Evolutionary conservation across 1,140 invertebrate species (phyloP), one percentile per base, ranked within the genome.

Genomic region (Matsumurasca onukii): DNA sequence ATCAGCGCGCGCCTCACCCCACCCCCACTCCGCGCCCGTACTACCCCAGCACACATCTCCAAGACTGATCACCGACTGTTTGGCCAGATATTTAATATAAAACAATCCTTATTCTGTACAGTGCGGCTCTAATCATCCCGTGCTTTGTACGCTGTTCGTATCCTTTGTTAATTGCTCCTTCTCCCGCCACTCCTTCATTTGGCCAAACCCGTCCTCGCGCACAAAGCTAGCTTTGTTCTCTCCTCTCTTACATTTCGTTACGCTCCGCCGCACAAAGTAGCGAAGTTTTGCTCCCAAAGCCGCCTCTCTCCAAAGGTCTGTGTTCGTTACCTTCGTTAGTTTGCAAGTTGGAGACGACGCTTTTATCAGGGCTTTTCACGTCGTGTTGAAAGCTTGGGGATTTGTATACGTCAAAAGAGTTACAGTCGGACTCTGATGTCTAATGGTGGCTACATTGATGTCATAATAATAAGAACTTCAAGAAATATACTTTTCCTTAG

Each of bases 1-100:
- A 73, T 73, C 57, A 66, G 69, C n/a, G 2, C 24, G 17, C 13
- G 15, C 17, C 22, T 22, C 63, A 30, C 51, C 61, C 30, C 25
- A 59, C 20, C 15, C 22, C 69, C 39, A 25, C 64, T 24, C 55
- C 55, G 15, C 55, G 5, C 55, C 25, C 55, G 49, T 22, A 24
- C 55, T 3, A 27, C 55, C 55, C 24, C 25, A 59, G 30, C 55
- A 59, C 24, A 59, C 30, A 59, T 59, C n/a, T 59, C 55, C 30
- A 22, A 59, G 55, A 59, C 55, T 59, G 55, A 59, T 59, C 55
- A 59, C n/a, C 49, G n/a, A n/a, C 22, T 59, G 55, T 59, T 59
- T 59, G 55, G 55, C 34, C 17, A 59, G 55, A 59, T 52, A 52
- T 59, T 59, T 27, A 59, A 59, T 59, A 59, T 59, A 59, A 59